phyloP scores from a whole-genome alignment of 23 tunicate species.

The Styela plicata region DNA sequence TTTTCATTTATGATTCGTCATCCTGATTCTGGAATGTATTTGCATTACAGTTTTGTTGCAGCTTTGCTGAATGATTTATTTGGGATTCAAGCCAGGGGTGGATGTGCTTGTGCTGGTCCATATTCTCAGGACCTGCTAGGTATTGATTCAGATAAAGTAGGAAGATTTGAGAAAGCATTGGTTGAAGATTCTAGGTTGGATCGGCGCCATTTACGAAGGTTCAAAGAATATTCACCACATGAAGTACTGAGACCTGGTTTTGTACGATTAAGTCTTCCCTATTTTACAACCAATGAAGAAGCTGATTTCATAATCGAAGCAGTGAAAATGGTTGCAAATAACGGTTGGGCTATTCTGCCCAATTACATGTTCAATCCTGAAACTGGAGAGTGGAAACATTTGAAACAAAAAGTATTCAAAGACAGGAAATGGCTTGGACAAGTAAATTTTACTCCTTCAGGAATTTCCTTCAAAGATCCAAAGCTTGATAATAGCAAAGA shows the following conservation, averaged over 20 bases:
- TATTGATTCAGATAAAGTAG: not conserved
- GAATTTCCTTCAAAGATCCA: conserved; percentile 31
- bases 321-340: conserved; percentile 29
- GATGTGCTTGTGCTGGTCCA: conserved; percentile 58
- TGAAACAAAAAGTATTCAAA: conserved; percentile 42
- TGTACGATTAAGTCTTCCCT: conserved; percentile 33
- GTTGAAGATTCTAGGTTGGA: conserved; percentile 53
- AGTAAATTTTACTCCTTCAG: conserved; percentile 36
- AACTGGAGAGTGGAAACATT: conserved; percentile 47
- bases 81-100: conserved; percentile 52
- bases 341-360: conserved; percentile 39
- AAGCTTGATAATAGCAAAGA: conserved; percentile 3
- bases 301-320: conserved; percentile 26
- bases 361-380: conserved; percentile 36
- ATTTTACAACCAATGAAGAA: conserved; percentile 32
- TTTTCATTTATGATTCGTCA: conserved; percentile 50
- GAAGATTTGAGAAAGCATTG: not conserved
- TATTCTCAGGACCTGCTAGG: conserved; percentile 52
- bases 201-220: conserved; percentile 82
- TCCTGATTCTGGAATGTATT: conserved; percentile 15
- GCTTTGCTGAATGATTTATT: conserved; percentile 46
- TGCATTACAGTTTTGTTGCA: conserved; percentile 43
- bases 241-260: conserved; percentile 51
- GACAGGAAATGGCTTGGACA: conserved; percentile 93
- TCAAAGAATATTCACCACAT: conserved; percentile 57